A percentile compares a stretch with the other conserved stretches of the same genome.
phyloP scores from a whole-genome alignment of 2,888 invertebrate genomes.

The Ophion costatus region DNA sequence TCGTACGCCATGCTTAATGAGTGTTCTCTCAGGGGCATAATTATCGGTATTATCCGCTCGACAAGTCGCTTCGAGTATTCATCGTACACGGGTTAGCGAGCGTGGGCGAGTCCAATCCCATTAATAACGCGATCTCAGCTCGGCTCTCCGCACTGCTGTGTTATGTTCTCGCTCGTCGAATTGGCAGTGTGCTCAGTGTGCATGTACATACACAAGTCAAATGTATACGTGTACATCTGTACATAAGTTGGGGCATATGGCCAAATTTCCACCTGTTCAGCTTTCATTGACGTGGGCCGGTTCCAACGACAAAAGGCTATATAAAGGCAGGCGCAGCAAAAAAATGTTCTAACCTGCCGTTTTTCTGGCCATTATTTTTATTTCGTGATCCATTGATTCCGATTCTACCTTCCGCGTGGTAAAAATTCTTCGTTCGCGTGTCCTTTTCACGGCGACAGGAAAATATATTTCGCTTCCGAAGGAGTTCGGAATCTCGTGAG shows the following conservation, averaged over 20 bases:
- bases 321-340: background rate
- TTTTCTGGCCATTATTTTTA: background rate
- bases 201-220: background rate
- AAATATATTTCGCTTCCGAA: slow-evolving; percentile 40
- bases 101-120: slow-evolving; percentile 71
- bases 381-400: slow-evolving; percentile 6
- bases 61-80: slow-evolving; percentile 67
- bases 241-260: background rate
- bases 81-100: slow-evolving; percentile 61
- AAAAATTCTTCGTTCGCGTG: slow-evolving; percentile 19
- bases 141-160: slow-evolving; percentile 33
- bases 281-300: background rate
- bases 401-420: slow-evolving; percentile 20
- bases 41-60: slow-evolving; percentile 74
- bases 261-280: background rate
- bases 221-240: background rate
- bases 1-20: slow-evolving; percentile 73
- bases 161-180: slow-evolving; percentile 14
- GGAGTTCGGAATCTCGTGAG: slow-evolving; percentile 23
- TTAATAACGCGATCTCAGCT: slow-evolving; percentile 68
- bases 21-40: slow-evolving; percentile 71
- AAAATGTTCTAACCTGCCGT: background rate
- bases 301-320: background rate
- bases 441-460: background rate
- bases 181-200: background rate